phyloP scores from a whole-genome alignment of 2,888 invertebrate genomes.

The Muscina levida region DNA sequence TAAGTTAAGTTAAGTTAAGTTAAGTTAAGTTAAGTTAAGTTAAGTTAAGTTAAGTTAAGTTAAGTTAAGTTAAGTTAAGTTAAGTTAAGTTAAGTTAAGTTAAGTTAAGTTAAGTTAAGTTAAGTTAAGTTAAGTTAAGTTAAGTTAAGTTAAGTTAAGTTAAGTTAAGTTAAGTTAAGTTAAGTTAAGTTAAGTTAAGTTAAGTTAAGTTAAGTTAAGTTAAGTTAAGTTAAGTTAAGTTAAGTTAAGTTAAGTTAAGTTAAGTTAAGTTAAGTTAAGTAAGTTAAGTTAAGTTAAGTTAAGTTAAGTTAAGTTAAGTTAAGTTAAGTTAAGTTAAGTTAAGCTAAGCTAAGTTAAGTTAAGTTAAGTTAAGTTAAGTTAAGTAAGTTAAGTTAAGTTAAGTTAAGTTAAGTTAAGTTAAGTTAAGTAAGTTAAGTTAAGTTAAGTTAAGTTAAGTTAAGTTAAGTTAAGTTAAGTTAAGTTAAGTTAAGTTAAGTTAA shows the following conservation, averaged over 20 bases:
- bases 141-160: slow-evolving; percentile 9
- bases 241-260: not conserved
- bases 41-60: slow-evolving; percentile 11
- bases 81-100: slow-evolving; percentile 8
- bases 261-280: not conserved
- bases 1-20: slow-evolving; percentile 5
- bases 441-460: not conserved
- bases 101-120: not conserved
- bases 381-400: not conserved
- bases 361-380: not conserved
- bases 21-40: slow-evolving; percentile 6
- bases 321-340: slow-evolving; percentile 1
- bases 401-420: not conserved
- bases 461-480: not conserved
- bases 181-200: not conserved
- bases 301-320: not conserved
- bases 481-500: not conserved
- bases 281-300: not conserved
- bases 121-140: slow-evolving; percentile 9
- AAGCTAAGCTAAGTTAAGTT: not conserved
- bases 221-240: not conserved
- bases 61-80: slow-evolving; percentile 7
- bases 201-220: not conserved
- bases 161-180: slow-evolving; percentile 1
- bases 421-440: not conserved